phyloP scores from a whole-genome alignment of 2,797 vertebrate species.

The Rhodeus uyekii region DNA sequence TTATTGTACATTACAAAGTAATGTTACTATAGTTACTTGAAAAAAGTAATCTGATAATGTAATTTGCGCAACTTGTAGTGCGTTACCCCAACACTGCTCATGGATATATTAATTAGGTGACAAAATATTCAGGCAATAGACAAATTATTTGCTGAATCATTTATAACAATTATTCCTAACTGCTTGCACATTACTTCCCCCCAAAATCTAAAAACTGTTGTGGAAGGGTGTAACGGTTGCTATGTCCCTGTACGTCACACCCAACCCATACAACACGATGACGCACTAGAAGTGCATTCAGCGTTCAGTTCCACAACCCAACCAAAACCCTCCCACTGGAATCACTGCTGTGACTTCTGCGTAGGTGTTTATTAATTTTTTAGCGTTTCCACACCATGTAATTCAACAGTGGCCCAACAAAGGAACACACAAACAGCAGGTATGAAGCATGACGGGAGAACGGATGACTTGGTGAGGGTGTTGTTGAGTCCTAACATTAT shows the following conservation, averaged over 20 bases:
- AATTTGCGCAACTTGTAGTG: background rate
- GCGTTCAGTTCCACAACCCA: background rate
- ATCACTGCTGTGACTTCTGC: conserved; percentile 33
- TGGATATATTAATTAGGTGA: background rate
- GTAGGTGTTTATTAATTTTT: conserved; percentile 31
- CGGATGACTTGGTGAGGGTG: background rate
- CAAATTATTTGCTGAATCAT: background rate
- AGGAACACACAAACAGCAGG: conserved; percentile 3
- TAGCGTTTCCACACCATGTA: conserved; percentile 23
- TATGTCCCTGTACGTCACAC: conserved; percentile 1
- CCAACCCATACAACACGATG: conserved; percentile 2
- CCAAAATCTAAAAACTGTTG: background rate
- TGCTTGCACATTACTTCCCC: conserved; percentile 18
- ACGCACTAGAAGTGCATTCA: conserved; percentile 7
- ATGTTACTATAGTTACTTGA: background rate
- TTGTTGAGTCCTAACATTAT: background rate
- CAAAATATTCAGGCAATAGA: background rate
- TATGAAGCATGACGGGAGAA: background rate
- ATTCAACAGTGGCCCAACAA: conserved; percentile 19
- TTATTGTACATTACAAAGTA: background rate
- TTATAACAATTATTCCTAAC: background rate
- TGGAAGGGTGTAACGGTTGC: background rate
- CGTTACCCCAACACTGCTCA: background rate
- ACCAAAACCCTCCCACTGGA: conserved; percentile 34
- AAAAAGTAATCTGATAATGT: background rate